phyloP scores from a whole-genome alignment of 1,140 invertebrate species.

The Cecropterus lyciades region DNA sequence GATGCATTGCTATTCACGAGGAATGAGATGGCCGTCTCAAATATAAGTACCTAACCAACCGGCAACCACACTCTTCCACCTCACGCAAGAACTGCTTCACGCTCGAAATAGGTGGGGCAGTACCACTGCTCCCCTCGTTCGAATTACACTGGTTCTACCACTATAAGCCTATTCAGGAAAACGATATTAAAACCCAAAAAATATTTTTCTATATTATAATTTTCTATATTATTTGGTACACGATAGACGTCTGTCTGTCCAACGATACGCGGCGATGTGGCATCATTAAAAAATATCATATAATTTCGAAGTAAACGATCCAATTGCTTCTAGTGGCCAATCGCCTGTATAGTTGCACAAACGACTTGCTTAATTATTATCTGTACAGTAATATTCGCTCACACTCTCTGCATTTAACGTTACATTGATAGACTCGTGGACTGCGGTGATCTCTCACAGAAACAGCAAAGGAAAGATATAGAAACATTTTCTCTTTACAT shows the following conservation, averaged over 20 bases:
- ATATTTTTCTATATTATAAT: slow-evolving; percentile 61
- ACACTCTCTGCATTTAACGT: slow-evolving; percentile 41
- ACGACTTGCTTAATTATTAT: slow-evolving; percentile 53
- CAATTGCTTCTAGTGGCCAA: slow-evolving; percentile 12
- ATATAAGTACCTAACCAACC: no score
- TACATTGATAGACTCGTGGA: slow-evolving; percentile 43
- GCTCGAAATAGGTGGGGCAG: no score
- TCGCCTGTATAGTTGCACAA: slow-evolving; percentile 65
- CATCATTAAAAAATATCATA: slow-evolving; percentile 13
- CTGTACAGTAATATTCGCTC: slow-evolving; percentile 59
- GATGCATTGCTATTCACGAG: no score
- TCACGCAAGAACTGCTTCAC: no score
- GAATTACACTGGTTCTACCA: no score
- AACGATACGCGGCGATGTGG: slow-evolving; percentile 62
- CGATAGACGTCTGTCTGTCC: slow-evolving; percentile 60
- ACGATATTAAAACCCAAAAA: not conserved
- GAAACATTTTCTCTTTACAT: no score
- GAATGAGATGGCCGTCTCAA: no score
- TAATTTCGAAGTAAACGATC: slow-evolving; percentile 23
- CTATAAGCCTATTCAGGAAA: no score
- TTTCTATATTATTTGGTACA: slow-evolving; percentile 80
- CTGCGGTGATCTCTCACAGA: slow-evolving; percentile 12
- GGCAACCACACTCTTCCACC: no score
- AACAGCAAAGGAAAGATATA: not conserved
- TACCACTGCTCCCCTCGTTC: no score